Base-by-base conservation (phyloP, 2,113 vertebrate genomes). In the Aspidoscelis tigris region DNA sequence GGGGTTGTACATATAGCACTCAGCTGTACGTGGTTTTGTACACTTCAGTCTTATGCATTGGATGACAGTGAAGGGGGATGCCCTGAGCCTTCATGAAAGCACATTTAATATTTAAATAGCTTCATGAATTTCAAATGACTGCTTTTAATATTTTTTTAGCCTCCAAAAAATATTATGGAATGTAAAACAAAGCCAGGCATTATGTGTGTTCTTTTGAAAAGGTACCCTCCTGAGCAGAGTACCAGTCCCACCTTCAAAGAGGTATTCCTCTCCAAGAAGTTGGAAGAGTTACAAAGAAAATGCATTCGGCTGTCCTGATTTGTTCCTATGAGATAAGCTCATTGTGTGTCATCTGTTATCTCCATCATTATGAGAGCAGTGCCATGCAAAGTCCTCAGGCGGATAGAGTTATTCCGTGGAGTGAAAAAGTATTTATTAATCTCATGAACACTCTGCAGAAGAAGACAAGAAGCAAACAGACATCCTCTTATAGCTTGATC, bases 261-360 rank as follows among this genome's bases (percentile, higher is more conserved):
- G 83, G 75, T 91, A 79, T 88, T 50, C 50, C 84, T 84, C 64
- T 78, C 88, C 79, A 85, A 68, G 83, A 87, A 58, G 41, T 88
- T 12, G 76, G 81, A 20, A 71, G 4, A 10, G 1, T 16, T 43
- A 65, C 2, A 10, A 76, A n/a, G 72, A 58, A 20, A 91, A 85
- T 55, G 61, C 68, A 79, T 70, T 41, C 53, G 33, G 64, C 76
- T 68, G 50, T 64, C 79, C 21, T 33, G 64, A 72, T 88, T 44
- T 76, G 24, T 72, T 89, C 71, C 76, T 65, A 8, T 41, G 84
- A 81, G 80, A 83, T 65, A 79, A 76, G 81, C 84, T 69, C 76
- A 78, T 39, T 85, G 26, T 1, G 0, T 80, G 81, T 83, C 85
- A 2, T 85, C 12, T 81, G 81, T 86, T 70, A 88, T 90, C 70